These are phyloP conservation scores for Agrotis segetum DNA, from an alignment of 2,888 invertebrate species.

Conservation along the genomic window DNA sequence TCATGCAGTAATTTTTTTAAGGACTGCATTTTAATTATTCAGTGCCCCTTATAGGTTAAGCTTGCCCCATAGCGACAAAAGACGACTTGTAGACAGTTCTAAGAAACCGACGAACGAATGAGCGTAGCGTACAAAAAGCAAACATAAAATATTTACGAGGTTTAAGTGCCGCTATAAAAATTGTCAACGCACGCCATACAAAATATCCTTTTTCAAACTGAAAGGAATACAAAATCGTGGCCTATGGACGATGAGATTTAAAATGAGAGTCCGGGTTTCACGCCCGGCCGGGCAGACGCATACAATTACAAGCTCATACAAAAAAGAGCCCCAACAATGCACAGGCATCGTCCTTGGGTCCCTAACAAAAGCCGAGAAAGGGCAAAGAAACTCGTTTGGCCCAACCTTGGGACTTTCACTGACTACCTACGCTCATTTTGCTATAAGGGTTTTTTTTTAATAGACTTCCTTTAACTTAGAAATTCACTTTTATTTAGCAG, in stretches of 20 bases:
- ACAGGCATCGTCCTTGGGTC: conserved; percentile 87
- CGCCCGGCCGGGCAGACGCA: conserved; percentile 86
- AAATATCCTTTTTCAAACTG: conserved; percentile 59
- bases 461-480: conserved; percentile 52
- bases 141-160: conserved; percentile 72
- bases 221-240: conserved; percentile 69
- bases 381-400: conserved; percentile 89
- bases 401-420: conserved; percentile 90
- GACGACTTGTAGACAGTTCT: conserved; percentile 58
- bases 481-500: conserved; percentile 31
- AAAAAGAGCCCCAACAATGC: conserved; percentile 87
- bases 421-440: conserved; percentile 85
- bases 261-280: conserved; percentile 80
- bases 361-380: conserved; percentile 90
- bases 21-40: conserved; percentile 38
- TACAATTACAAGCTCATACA: conserved; percentile 86
- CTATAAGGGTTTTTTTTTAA: conserved; percentile 61
- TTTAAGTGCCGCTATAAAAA: conserved; percentile 76
- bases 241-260: conserved; percentile 75
- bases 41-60: conserved; percentile 50
- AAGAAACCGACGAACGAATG: conserved; percentile 64
- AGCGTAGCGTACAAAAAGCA: conserved; percentile 62
- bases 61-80: conserved; percentile 41
- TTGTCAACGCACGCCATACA: conserved; percentile 64
- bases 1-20: conserved; percentile 19